Evolutionary conservation across 2,888 invertebrate species (phyloP).

Genomic region (Calameuta filiformis): DNA sequence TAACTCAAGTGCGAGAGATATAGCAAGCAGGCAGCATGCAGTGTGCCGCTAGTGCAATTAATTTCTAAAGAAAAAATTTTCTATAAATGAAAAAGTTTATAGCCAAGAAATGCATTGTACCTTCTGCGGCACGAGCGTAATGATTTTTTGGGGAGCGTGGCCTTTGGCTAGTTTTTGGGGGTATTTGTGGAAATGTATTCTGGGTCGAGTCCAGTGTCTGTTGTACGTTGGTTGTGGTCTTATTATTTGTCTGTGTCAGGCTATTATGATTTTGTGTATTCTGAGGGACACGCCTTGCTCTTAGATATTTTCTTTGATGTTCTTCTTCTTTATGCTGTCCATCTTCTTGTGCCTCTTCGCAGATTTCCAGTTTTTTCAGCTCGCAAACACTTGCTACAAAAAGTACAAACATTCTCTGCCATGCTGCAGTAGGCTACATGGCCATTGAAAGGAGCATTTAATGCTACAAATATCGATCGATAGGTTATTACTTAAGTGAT

Average conservation of each 20-base stretch:
- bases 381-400: constrained; percentile 64
- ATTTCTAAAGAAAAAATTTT: not conserved
- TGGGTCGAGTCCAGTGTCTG: constrained; percentile 54
- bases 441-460: constrained; percentile 3
- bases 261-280: constrained; percentile 42
- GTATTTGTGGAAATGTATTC: constrained; percentile 57
- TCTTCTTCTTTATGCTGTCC: constrained; percentile 50
- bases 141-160: constrained; percentile 58
- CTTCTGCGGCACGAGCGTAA: constrained; percentile 55
- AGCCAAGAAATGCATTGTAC: constrained; percentile 43
- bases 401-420: constrained; percentile 58
- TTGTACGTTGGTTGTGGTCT: constrained; percentile 51
- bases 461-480: constrained; percentile 1
- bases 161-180: constrained; percentile 49
- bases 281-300: constrained; percentile 51
- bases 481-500: not conserved
- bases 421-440: constrained; percentile 49
- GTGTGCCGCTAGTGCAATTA: not conserved
- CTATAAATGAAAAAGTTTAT: not conserved
- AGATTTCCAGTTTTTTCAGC: constrained; percentile 63
- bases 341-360: constrained; percentile 50
- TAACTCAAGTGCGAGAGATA: not conserved
- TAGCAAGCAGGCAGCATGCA: not conserved
- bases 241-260: constrained; percentile 46
- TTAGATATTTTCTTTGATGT: constrained; percentile 54